Evolutionary conservation across 2,888 invertebrate species (phyloP).

Genomic region (Chirona hameri): DNA sequence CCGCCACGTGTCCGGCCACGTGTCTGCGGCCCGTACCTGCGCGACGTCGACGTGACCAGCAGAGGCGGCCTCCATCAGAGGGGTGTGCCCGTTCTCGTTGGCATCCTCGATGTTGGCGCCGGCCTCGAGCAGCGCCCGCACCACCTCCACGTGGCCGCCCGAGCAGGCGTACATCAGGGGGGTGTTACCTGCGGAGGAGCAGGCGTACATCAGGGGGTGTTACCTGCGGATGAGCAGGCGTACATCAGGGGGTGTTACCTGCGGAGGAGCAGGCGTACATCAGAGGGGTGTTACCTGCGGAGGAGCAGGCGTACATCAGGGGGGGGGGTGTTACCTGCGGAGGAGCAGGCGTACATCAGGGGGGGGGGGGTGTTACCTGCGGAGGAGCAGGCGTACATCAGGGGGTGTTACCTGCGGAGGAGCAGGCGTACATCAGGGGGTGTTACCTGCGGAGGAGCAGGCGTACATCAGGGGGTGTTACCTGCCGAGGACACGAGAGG

Average conservation of each 20-base stretch:
- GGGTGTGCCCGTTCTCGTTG: constrained; percentile 99
- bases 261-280: not conserved
- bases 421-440: too few species aligned
- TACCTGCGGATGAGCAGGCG: not conserved
- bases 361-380: too few species aligned
- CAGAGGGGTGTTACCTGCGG: too few species aligned
- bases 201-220: not conserved
- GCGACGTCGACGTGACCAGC: constrained; percentile 92
- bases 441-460: too few species aligned
- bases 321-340: too few species aligned
- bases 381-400: too few species aligned
- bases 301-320: too few species aligned
- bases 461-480: too few species aligned
- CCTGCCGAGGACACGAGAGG: too few species aligned
- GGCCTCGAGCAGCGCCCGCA: constrained; percentile 78
- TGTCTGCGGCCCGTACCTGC: constrained; percentile 52
- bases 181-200: constrained; percentile 67
- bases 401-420: too few species aligned
- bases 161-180: constrained; percentile 96
- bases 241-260: not conserved
- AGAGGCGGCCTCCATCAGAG: constrained; percentile 97
- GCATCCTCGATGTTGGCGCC: constrained; percentile 96
- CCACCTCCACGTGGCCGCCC: constrained; percentile 89
- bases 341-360: too few species aligned
- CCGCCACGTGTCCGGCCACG: not conserved